Conservation (phyloP, 2,113 vertebrate species). For the Nothoprocta perdicaria region DNA sequence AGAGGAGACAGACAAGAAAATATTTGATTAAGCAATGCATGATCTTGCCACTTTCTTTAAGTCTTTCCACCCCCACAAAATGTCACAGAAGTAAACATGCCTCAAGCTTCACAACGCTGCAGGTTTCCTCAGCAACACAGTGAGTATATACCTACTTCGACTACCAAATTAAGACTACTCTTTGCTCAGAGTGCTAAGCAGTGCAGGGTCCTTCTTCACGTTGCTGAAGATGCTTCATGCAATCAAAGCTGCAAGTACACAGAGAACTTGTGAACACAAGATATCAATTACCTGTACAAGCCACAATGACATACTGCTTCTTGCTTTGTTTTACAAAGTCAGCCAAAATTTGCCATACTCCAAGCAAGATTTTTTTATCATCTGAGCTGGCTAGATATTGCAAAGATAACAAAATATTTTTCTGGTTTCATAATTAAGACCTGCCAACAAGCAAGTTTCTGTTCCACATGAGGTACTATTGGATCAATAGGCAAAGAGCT, state of each 20-base stretch:
- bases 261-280: background rate
- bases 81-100: background rate
- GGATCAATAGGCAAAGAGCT: background rate
- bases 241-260: background rate
- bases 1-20: background rate
- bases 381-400: background rate
- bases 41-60: background rate
- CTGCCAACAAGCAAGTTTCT: background rate
- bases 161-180: background rate
- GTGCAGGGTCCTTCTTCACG: background rate
- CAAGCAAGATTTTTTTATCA: background rate
- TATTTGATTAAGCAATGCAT: background rate
- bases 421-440: background rate
- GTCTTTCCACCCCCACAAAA: background rate
- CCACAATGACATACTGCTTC: background rate
- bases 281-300: background rate
- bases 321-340: constrained; percentile 5
- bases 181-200: background rate
- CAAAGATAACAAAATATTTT: background rate
- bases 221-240: background rate
- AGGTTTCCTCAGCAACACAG: background rate
- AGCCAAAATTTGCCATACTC: background rate
- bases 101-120: background rate
- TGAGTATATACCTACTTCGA: background rate
- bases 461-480: background rate